Percentiles rank a stretch among this genome's conserved stretches.
These are phyloP conservation scores for Cheilosia urbana DNA, from an alignment of 2,888 invertebrate genomes.

Conservation along the genomic window DNA sequence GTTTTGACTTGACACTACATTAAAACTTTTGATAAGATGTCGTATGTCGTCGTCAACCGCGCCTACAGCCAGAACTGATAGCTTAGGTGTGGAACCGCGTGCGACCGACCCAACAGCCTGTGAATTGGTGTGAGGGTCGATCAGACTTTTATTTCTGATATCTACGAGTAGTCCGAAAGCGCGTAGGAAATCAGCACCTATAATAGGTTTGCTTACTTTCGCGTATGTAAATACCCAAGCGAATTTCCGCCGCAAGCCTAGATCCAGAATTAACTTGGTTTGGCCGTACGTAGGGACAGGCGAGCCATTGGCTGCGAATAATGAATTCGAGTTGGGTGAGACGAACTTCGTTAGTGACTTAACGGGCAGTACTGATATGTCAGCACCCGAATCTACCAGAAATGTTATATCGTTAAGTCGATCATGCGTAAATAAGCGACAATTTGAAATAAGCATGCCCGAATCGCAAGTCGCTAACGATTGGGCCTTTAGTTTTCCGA, in stretches of 20 bases:
- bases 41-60: neutral
- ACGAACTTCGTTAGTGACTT: neutral
- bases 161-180: conserved; percentile 1
- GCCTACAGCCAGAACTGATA: neutral
- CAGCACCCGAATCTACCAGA: neutral
- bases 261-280: neutral
- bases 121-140: neutral
- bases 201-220: neutral
- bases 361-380: neutral
- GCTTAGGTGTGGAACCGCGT: neutral
- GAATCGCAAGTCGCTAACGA: no score
- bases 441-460: no score
- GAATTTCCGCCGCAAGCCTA: neutral
- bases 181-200: neutral
- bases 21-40: neutral
- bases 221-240: neutral
- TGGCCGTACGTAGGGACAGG: neutral
- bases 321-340: neutral
- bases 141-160: neutral
- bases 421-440: neutral
- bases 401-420: neutral
- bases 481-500: no score
- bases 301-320: neutral
- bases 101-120: neutral
- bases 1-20: conserved; percentile 11